Conservation (phyloP, 2,797 vertebrate genomes). For the Pipistrellus nathusii region DNA sequence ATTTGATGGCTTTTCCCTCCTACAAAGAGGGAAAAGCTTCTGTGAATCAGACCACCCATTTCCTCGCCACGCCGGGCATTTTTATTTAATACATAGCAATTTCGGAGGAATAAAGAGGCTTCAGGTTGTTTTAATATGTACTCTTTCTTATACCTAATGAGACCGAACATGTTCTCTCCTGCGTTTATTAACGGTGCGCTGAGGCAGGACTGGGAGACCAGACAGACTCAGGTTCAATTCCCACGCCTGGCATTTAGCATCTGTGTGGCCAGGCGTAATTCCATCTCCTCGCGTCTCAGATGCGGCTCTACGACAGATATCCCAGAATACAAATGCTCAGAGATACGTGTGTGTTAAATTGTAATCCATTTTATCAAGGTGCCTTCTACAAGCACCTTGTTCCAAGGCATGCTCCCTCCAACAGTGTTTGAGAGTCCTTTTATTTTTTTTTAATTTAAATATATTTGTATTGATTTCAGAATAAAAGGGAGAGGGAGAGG, state of each 20-base stretch:
- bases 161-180: neutral
- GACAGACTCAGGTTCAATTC: neutral
- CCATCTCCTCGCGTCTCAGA: neutral
- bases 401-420: neutral
- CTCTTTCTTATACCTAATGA: neutral
- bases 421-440: neutral
- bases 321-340: neutral
- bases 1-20: neutral
- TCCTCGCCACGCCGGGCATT: neutral
- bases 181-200: neutral
- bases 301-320: neutral
- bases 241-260: slow-evolving; percentile 7
- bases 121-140: neutral
- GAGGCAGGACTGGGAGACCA: neutral
- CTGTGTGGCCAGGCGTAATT: neutral
- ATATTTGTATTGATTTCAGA: neutral
- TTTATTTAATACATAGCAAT: slow-evolving; percentile 14
- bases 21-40: neutral
- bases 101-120: neutral
- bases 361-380: neutral
- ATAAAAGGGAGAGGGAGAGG: no score
- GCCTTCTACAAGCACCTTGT: neutral
- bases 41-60: neutral
- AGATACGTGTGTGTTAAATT: neutral
- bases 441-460: neutral